Base-by-base conservation (phyloP, 2,797 vertebrate genomes). In the Miichthys miiuy region DNA sequence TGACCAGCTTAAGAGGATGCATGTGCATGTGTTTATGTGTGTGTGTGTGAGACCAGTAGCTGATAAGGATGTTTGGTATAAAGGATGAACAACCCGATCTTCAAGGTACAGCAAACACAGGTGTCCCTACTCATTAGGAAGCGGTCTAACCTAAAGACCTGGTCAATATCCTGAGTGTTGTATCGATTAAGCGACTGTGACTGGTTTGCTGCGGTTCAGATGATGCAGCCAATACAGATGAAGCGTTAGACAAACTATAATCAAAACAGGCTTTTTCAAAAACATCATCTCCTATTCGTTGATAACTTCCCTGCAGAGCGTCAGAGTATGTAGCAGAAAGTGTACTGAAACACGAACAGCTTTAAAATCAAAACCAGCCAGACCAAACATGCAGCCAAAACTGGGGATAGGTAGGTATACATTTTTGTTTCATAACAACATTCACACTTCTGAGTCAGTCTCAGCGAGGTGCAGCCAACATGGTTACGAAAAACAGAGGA, bases 51-150 rank as follows among this genome's bases (percentile, higher is more conserved):
- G 16, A 80, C 30, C 70, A 81, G 58, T 78, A 69, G 79, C 68
- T 66, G 84, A 91, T 93, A 82, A 88, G 85, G 62, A 85, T 81
- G 84, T 77, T 80, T 79, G 71, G 25, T 64, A 86, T 82, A 78
- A 60, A 68, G 52, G 70, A 72, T 75, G 72, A 72, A 76, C 78
- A 76, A 82, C 51, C 64, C 66, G 54, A 66, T 81, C 62, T 44
- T 47, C 67, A 72, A 69, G 71, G 74, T 79, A 80, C 77, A 82
- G 80, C 83, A 72, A 83, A 81, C 86, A 79, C 88, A 81, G 81
- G 73, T 77, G 76, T 85, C 73, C 54, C 13, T 63, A 70, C 69
- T 84, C 67, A 89, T 90, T 88, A 92, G 83, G 67, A 78, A 81
- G 72, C 21, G 51, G 68, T 79, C 55, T 52, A 18, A 86, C 77